Conservation (phyloP, 2,113 vertebrate species). For the Anoura caudifer region DNA sequence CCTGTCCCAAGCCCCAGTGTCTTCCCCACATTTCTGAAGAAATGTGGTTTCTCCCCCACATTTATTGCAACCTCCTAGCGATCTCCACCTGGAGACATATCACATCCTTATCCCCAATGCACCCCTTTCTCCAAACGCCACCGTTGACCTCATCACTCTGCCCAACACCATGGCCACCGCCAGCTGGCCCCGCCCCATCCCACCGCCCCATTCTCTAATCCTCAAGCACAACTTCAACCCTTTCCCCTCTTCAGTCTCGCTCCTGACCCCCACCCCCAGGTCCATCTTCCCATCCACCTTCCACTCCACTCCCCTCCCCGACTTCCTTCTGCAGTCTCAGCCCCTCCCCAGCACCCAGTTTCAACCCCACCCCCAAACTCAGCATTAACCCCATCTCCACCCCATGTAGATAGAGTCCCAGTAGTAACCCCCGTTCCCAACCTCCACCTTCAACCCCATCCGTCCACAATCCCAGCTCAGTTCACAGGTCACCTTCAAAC, state of each 20-base stretch:
- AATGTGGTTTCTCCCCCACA: too few species aligned
- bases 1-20: fast-evolving
- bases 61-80: neutral
- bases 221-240: too few species aligned
- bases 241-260: neutral
- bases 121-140: neutral
- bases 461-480: neutral
- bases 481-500: neutral
- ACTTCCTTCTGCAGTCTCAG: neutral
- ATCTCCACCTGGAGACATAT: neutral
- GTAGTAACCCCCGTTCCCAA: neutral
- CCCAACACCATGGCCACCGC: neutral
- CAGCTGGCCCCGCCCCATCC: neutral
- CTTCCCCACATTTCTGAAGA: too few species aligned
- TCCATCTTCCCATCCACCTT: neutral
- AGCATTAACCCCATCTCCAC: neutral
- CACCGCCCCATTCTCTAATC: fast-evolving
- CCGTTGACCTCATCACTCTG: neutral
- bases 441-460: neutral
- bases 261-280: neutral
- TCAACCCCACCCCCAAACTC: neutral
- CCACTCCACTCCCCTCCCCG: neutral
- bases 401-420: too few species aligned
- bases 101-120: neutral
- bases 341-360: neutral